Percentiles rank a stretch among this genome's conserved stretches.
These are phyloP conservation scores for Phyllotis vaccarum DNA, from an alignment of 2,797 vertebrate species.

Conservation along the genomic window DNA sequence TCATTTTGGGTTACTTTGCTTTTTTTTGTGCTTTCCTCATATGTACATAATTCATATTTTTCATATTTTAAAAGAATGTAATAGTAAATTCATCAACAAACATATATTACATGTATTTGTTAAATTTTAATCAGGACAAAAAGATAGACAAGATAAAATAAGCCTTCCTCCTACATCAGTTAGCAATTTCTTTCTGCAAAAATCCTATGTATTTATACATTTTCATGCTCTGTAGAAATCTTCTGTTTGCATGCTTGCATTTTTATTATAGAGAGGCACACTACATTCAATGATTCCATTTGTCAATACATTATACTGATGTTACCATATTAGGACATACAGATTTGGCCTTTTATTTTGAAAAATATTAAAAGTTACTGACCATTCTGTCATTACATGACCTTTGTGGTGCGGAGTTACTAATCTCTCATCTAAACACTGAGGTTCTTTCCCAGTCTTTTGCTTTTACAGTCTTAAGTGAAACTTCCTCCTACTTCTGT, in stretches of 20 bases:
- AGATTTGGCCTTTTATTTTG: neutral
- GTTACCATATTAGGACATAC: neutral
- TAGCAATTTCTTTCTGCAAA: neutral
- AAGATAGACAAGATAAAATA: neutral
- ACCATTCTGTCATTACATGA: neutral
- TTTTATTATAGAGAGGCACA: neutral
- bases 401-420: neutral
- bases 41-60: neutral
- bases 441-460: neutral
- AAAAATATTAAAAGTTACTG: conserved; percentile 24
- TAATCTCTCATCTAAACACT: neutral
- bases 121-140: neutral
- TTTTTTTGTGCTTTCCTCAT: neutral
- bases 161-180: neutral
- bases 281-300: neutral
- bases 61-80: neutral
- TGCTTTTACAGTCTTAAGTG: neutral
- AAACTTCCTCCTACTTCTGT: conserved; percentile 16
- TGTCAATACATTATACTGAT: neutral
- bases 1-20: neutral
- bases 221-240: conserved; percentile 38
- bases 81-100: neutral
- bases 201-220: neutral
- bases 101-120: neutral
- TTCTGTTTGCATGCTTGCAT: neutral